Evolutionary conservation across 2,888 invertebrate species (phyloP).

Genomic region (Thelaira solivaga): DNA sequence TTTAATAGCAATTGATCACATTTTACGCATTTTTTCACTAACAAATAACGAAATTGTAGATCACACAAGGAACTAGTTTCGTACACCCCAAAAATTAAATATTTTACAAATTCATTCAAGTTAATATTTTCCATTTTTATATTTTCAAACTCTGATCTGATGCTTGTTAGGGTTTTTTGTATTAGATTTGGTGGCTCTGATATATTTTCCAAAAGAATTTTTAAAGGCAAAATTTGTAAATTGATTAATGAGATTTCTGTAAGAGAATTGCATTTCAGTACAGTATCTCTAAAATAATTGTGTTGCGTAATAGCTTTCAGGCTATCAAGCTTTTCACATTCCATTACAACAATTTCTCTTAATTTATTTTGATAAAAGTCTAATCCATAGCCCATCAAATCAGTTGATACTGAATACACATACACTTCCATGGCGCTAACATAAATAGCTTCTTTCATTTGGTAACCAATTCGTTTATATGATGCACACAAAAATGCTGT

Average conservation of each 20-base stretch:
- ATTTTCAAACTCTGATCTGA: slow-evolving; percentile 66
- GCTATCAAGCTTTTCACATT: slow-evolving; percentile 63
- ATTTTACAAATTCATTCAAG: slow-evolving; percentile 63
- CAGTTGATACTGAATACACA: slow-evolving; percentile 73
- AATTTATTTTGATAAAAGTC: slow-evolving; percentile 74
- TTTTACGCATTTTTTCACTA: slow-evolving; percentile 65
- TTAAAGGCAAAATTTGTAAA: slow-evolving; percentile 71
- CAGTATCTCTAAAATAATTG: slow-evolving; percentile 68
- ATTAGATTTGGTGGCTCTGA: neutral
- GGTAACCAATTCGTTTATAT: slow-evolving; percentile 73
- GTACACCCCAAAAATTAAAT: slow-evolving; percentile 77
- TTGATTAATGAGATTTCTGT: slow-evolving; percentile 70
- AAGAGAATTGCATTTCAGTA: slow-evolving; percentile 70
- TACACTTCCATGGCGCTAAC: slow-evolving; percentile 76
- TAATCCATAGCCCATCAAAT: slow-evolving; percentile 75
- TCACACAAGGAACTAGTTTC: slow-evolving; percentile 76
- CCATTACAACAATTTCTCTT: slow-evolving; percentile 70
- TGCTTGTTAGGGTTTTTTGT: slow-evolving; percentile 27
- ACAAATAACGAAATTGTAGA: slow-evolving; percentile 71
- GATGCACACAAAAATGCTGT: slow-evolving; percentile 73
- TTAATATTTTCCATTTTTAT: slow-evolving; percentile 64
- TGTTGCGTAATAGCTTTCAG: neutral
- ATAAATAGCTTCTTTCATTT: slow-evolving; percentile 71
- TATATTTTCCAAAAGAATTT: slow-evolving; percentile 64
- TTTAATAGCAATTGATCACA: slow-evolving; percentile 52